These are phyloP conservation scores for Siniperca scherzeri DNA, from an alignment of 2,797 vertebrate genomes.

Conservation along the genomic window DNA sequence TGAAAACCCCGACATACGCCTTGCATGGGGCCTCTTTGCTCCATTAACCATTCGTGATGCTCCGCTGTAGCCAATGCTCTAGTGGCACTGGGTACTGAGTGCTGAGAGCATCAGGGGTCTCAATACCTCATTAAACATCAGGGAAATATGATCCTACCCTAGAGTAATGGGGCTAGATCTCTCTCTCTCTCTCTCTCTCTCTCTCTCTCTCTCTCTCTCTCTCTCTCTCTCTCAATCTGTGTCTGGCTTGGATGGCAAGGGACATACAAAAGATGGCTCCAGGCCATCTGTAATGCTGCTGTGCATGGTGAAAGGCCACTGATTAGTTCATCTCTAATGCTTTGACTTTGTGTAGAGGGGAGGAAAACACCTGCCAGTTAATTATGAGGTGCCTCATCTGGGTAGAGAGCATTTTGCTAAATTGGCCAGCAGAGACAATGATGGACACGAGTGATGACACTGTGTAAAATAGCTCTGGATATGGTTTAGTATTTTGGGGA, in stretches of 20 bases:
- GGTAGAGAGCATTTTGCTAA: conserved; percentile 37
- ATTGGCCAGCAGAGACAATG: conserved; percentile 47
- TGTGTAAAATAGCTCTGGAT: neutral
- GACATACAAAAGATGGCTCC: conserved; percentile 52
- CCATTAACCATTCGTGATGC: conserved; percentile 66
- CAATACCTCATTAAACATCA: conserved; percentile 79
- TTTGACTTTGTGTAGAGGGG: conserved; percentile 33
- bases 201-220: neutral
- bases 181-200: neutral
- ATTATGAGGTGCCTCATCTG: conserved; percentile 70
- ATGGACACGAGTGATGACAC: neutral
- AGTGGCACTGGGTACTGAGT: conserved; percentile 55
- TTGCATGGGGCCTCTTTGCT: conserved; percentile 45
- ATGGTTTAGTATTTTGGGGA: neutral
- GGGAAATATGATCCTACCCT: conserved; percentile 76
- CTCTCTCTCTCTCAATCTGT: conserved; percentile 61
- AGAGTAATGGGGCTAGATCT: conserved; percentile 56
- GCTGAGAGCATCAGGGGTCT: conserved; percentile 68
- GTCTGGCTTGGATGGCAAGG: conserved; percentile 35
- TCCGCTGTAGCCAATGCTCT: conserved; percentile 60
- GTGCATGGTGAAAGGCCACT: conserved; percentile 49
- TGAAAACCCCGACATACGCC: conserved; percentile 37
- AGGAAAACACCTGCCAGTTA: conserved; percentile 71
- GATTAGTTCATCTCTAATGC: conserved; percentile 64
- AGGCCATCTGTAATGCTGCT: conserved; percentile 72